phyloP scores from a whole-genome alignment of 1,140 invertebrate genomes.

The Ceratosolen solmsi region DNA sequence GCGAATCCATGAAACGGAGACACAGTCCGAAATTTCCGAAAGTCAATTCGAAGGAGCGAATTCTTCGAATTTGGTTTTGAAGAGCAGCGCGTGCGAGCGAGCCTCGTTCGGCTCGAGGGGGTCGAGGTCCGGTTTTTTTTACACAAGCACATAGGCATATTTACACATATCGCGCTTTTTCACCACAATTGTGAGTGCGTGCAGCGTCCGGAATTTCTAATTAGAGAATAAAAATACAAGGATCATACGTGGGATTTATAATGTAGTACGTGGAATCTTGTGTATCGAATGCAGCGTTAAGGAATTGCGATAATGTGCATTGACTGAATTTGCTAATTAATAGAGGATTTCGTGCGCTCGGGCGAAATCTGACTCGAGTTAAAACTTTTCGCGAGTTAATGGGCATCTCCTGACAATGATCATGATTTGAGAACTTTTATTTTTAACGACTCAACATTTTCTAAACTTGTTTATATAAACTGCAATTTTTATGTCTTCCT shows the following conservation, averaged over 20 bases:
- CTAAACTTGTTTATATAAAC: constrained; percentile 39
- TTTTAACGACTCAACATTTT: constrained; percentile 40
- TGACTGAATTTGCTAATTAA: constrained; percentile 29
- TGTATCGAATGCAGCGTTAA: constrained; percentile 10
- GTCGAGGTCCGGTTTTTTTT: constrained; percentile 36
- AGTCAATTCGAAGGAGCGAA: constrained; percentile 60
- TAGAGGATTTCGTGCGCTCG: not conserved
- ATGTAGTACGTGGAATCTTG: not conserved
- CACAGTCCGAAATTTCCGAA: constrained; percentile 55
- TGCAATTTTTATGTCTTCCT: constrained; percentile 12
- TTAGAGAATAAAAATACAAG: constrained; percentile 44
- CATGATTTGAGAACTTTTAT: constrained; percentile 34
- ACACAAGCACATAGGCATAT: not conserved
- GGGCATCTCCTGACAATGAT: constrained; percentile 36
- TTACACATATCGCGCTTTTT: constrained; percentile 9
- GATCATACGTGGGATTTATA: constrained; percentile 43
- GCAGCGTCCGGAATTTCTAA: constrained; percentile 53
- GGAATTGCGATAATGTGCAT: constrained; percentile 37
- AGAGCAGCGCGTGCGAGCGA: constrained; percentile 51
- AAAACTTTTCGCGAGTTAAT: constrained; percentile 42
- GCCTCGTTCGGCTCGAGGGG: constrained; percentile 53
- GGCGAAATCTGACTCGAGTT: constrained; percentile 42
- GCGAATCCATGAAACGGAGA: not conserved
- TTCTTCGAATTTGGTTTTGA: constrained; percentile 57
- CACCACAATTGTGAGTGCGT: constrained; percentile 37